These are phyloP conservation scores for Catharus bicknelli DNA, from an alignment of 2,113 vertebrate genomes.

Conservation along the genomic window DNA sequence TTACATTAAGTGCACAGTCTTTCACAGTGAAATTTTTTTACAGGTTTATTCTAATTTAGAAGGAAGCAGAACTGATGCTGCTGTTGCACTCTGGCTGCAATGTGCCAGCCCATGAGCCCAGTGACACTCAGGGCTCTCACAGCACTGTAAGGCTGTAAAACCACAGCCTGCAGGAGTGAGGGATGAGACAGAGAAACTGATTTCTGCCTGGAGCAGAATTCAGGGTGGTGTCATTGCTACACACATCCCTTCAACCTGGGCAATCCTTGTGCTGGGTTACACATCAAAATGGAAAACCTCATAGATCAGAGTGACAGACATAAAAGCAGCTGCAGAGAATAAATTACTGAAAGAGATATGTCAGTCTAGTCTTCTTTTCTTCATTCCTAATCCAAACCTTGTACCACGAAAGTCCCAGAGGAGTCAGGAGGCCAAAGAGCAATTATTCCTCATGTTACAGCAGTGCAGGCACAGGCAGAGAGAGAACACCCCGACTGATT, in stretches of 20 bases:
- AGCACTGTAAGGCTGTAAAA: background rate
- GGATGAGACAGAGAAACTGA: background rate
- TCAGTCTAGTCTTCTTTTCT: background rate
- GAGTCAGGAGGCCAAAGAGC: background rate
- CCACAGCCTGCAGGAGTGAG: background rate
- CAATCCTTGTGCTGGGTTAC: background rate
- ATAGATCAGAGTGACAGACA: background rate
- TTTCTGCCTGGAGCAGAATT: background rate
- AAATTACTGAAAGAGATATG: background rate
- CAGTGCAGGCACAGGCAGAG: background rate
- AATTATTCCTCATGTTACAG: background rate
- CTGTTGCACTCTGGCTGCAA: background rate
- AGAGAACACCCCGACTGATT: background rate
- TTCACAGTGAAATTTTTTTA: background rate
- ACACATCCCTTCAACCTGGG: rapidly evolving
- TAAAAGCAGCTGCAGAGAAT: background rate
- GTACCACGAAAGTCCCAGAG: background rate
- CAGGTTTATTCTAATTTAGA: background rate
- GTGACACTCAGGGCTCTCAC: background rate
- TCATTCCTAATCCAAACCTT: background rate
- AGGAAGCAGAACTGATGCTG: background rate
- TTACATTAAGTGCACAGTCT: background rate
- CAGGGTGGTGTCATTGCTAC: background rate
- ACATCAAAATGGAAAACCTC: background rate
- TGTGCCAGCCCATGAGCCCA: background rate